phyloP scores from a whole-genome alignment of 1,140 invertebrate genomes.

The Plodia interpunctella region DNA sequence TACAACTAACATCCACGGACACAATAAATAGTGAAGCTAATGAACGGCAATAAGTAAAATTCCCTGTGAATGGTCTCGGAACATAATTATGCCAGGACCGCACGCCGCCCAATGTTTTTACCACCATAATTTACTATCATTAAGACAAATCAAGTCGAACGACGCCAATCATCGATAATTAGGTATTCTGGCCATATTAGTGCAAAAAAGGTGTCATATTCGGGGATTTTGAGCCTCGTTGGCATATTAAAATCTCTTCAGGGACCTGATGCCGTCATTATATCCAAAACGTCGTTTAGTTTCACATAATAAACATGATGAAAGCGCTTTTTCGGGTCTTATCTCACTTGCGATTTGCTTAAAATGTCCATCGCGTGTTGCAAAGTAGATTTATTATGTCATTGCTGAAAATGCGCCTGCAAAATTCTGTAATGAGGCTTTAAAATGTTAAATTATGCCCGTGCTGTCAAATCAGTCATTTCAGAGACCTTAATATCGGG shows the following conservation, averaged over 20 bases:
- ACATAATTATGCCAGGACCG: conserved; percentile 33
- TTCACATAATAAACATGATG: conserved; percentile 17
- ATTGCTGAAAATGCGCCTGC: not conserved
- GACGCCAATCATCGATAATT: conserved; percentile 60
- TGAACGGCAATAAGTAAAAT: conserved; percentile 29
- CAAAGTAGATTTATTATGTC: not conserved
- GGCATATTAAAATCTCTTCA: conserved; percentile 51
- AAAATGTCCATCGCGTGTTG: conserved; percentile 1
- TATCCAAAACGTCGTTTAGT: conserved; percentile 28
- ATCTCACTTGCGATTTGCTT: conserved; percentile 5
- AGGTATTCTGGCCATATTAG: conserved; percentile 43
- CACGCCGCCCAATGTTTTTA: conserved; percentile 41
- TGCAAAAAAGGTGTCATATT: conserved; percentile 63
- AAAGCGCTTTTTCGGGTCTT: conserved; percentile 8
- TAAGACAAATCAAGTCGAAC: conserved; percentile 53
- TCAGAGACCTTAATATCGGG: not conserved
- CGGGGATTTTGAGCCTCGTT: conserved; percentile 32
- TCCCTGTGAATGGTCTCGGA: conserved; percentile 24
- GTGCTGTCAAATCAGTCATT: not conserved
- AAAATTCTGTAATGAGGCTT: conserved; percentile 1
- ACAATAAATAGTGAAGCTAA: conserved; percentile 30
- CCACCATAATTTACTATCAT: conserved; percentile 59
- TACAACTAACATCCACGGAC: not conserved
- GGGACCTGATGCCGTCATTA: conserved; percentile 26
- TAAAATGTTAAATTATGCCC: not conserved